A percentile compares a stretch with the other conserved stretches of the same genome.
Conservation (phyloP, 92 coral and sea anemone species). For the Bergia puertoricense region DNA sequence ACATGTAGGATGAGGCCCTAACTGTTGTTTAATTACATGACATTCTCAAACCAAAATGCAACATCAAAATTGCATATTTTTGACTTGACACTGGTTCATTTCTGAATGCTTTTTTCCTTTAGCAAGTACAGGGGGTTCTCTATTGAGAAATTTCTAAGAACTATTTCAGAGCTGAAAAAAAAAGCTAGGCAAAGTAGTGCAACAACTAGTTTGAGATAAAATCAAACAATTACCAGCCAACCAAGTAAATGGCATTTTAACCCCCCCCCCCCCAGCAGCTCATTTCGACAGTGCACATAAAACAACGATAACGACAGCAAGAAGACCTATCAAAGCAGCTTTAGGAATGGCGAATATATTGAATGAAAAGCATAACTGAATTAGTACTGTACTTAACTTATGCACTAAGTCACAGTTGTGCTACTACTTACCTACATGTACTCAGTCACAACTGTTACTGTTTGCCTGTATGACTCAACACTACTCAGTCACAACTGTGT, state of each 20-base stretch:
- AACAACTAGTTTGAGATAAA: conserved; percentile 7
- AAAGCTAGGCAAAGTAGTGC: background rate
- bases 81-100: conserved; percentile 29
- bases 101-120: conserved; percentile 7
- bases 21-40: conserved; percentile 12
- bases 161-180: background rate
- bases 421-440: conserved; percentile 58
- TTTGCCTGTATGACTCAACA: conserved; percentile 67
- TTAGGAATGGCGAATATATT: background rate
- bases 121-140: too few relatives aligned
- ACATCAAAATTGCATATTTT: conserved; percentile 5
- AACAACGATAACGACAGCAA: conserved; percentile 26
- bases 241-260: conserved; percentile 14
- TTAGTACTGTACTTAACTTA: too few relatives aligned
- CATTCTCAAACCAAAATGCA: background rate
- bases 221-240: conserved; percentile 10
- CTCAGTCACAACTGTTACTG: background rate
- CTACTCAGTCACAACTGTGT: background rate
- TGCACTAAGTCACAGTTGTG: background rate
- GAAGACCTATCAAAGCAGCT: background rate
- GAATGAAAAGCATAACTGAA: too few relatives aligned
- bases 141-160: too few relatives aligned
- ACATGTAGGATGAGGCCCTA: conserved; percentile 9
- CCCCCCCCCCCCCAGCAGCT: conserved; percentile 19
- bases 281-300: conserved; percentile 35